Evolutionary conservation across 2,888 invertebrate genomes (phyloP).

Genomic region (Drosophila pegasa): DNA sequence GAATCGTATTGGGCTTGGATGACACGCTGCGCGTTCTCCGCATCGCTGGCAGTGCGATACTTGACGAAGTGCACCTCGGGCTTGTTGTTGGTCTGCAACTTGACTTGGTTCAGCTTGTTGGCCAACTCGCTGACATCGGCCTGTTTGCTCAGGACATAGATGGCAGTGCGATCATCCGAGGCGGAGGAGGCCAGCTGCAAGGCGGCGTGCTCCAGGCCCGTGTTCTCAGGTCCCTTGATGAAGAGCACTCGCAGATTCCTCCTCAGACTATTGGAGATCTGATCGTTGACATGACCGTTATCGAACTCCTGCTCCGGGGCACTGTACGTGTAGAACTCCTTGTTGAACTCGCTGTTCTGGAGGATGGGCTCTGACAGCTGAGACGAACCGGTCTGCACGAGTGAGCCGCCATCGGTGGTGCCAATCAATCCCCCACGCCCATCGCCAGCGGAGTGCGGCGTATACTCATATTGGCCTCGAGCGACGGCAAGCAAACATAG

Average conservation of each 20-base stretch:
- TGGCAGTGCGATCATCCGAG: conserved; percentile 80
- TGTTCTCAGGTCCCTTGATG: conserved; percentile 83
- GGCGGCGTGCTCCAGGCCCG: conserved; percentile 77
- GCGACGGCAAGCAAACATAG: conserved; percentile 69
- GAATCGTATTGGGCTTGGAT: conserved; percentile 82
- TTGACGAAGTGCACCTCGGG: conserved; percentile 83
- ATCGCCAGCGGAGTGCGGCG: conserved; percentile 54
- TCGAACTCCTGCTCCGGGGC: conserved; percentile 81
- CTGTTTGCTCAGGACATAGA: conserved; percentile 81
- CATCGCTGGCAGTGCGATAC: conserved; percentile 82
- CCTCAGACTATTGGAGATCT: conserved; percentile 62
- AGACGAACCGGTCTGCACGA: conserved; percentile 42
- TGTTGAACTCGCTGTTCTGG: conserved; percentile 58
- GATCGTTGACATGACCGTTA: conserved; percentile 60
- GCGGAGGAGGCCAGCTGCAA: conserved; percentile 76
- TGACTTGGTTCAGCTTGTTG: conserved; percentile 71
- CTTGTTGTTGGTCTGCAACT: conserved; percentile 61
- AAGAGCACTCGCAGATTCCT: conserved; percentile 82
- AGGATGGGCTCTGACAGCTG: conserved; percentile 55
- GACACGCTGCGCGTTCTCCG: conserved; percentile 79
- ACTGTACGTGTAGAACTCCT: conserved; percentile 79
- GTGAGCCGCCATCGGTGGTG: background rate
- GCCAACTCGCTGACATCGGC: conserved; percentile 75
- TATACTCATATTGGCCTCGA: conserved; percentile 74
- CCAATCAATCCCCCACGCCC: conserved; percentile 56